Base-by-base conservation (phyloP, 2,113 vertebrate genomes). In the Solea solea region DNA sequence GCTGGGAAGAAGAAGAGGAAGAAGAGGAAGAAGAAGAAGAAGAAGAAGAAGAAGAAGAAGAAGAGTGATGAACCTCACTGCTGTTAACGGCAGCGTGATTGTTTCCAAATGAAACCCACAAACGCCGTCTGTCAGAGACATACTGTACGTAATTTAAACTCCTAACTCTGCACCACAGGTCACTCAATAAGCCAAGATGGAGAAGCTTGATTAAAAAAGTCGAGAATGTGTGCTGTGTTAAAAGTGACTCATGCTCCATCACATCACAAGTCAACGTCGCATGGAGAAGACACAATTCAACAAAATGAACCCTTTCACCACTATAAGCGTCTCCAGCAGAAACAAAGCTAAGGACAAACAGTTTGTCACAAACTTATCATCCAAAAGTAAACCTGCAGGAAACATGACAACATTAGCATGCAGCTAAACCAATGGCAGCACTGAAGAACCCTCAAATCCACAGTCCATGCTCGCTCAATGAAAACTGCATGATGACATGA, bases 41-140 rank as follows among this genome's bases (percentile, higher is more conserved):
- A 34, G 34, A 34, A 34, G 34, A 34, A 34, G 34, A 34, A 34
- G 34, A 34, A 34, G 34, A 34, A 34, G 34, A 34, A 34, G 50
- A 11, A 25, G 8, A 10, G 16, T 9, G 21, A 52, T 16, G 5
- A 55, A 55, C 7, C 49, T 61, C 11, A 1, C 15, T n/a, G 15
- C 15, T n/a, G 15, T n/a, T 16, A 72, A 27, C 44, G 12, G n/a
- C 51, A n/a, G 25, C 28, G 27, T 44, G 40, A 44, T 44, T 14
- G 39, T 52, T 58, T 57, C 62, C 8, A 46, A 60, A 49, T 49
- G 0, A 62, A 56, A 56, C 51, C 9, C 44, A 3, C 3, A 21
- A 21, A 21, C 3, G 9, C 64, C 55, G n/a, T 67, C 64, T 67
- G 56, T 61, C 56, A 50, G 44, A 28, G 52, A 11, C 16, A 10